A percentile compares a stretch with the other conserved stretches of the same genome.
These are phyloP conservation scores for Proisotoma minuta DNA, from an alignment of 2,888 invertebrate species.

Conservation along the genomic window DNA sequence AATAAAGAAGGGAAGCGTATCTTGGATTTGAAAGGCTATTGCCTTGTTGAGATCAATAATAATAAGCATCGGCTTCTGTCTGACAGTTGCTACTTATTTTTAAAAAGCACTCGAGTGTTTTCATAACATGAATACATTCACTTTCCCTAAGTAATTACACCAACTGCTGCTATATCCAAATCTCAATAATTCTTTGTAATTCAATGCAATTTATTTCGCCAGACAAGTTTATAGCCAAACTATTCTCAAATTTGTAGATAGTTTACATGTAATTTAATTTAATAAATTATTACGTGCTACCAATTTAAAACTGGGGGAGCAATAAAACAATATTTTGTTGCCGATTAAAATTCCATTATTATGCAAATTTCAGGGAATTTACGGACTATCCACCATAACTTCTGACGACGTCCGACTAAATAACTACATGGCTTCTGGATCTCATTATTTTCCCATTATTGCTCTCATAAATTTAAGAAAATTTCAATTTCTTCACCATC, in stretches of 20 bases:
- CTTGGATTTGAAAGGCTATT: background rate
- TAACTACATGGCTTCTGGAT: background rate
- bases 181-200: too few relatives aligned
- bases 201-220: background rate
- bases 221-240: background rate
- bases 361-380: background rate
- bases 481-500: too few relatives aligned
- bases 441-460: constrained; percentile 25
- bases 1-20: background rate
- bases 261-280: background rate
- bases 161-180: too few relatives aligned
- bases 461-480: constrained; percentile 23
- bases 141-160: too few relatives aligned
- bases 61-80: background rate
- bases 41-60: background rate
- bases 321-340: constrained; percentile 3
- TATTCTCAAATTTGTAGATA: background rate
- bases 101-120: too few relatives aligned
- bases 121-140: too few relatives aligned
- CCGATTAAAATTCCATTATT: constrained; percentile 2
- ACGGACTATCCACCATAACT: too few relatives aligned
- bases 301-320: background rate
- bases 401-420: background rate
- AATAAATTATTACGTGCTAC: constrained; percentile 3
- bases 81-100: too few relatives aligned